These are phyloP conservation scores for Lithobates pipiens DNA, from an alignment of 2,797 vertebrate genomes.

Conservation along the genomic window DNA sequence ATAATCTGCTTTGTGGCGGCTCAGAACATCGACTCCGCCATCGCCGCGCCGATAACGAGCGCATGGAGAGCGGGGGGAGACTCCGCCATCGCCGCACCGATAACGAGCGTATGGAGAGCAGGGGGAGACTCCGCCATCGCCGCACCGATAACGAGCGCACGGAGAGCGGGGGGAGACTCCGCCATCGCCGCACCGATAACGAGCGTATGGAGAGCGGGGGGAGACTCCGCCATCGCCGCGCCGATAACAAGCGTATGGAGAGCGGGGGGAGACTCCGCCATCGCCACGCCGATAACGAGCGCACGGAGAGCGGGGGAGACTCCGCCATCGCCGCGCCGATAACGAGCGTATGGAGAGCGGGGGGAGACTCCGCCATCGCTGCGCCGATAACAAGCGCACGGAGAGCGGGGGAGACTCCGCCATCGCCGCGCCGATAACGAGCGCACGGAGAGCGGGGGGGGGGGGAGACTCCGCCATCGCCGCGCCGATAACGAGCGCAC, in stretches of 20 bases:
- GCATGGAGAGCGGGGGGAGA: not conserved
- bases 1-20: conserved; percentile 57
- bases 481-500: conserved; percentile 42
- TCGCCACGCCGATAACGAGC: conserved; percentile 39
- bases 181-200: conserved; percentile 33
- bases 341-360: conserved; percentile 23
- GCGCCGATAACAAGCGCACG: conserved; percentile 40
- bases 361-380: conserved; percentile 16
- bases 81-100: conserved; percentile 16
- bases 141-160: conserved; percentile 41
- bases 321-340: conserved; percentile 26
- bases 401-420: not conserved
- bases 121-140: conserved; percentile 12
- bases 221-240: conserved; percentile 17
- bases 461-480: conserved; percentile 18
- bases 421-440: conserved; percentile 40
- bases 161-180: not conserved
- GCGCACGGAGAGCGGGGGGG: conserved; percentile 3
- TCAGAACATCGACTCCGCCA: conserved; percentile 43
- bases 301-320: not conserved
- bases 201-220: conserved; percentile 11
- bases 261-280: conserved; percentile 4
- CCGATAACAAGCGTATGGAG: conserved; percentile 40
- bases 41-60: conserved; percentile 40
- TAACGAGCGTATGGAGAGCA: conserved; percentile 30